A percentile compares a stretch with the other conserved stretches of the same genome.
These are phyloP conservation scores for Xanthia icteritia DNA, from an alignment of 2,888 invertebrate species.

Conservation along the genomic window DNA sequence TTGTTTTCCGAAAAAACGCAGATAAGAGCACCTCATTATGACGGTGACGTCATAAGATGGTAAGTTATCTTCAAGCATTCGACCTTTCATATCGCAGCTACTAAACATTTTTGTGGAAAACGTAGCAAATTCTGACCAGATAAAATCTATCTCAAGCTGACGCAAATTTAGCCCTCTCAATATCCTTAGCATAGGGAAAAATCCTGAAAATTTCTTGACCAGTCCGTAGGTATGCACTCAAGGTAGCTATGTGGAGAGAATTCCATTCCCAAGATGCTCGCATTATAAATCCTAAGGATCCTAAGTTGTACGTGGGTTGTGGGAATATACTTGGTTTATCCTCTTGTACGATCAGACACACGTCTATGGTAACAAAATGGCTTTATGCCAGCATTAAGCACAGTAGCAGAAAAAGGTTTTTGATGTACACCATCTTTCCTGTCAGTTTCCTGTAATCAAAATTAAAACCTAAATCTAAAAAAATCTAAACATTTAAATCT, in stretches of 20 bases:
- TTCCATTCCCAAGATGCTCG: slow-evolving; percentile 38
- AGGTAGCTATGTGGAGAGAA: slow-evolving; percentile 46
- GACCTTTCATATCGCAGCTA: neutral
- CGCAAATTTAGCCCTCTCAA: slow-evolving; percentile 21
- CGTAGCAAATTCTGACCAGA: slow-evolving; percentile 11
- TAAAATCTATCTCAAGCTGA: slow-evolving; percentile 28
- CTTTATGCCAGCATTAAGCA: neutral
- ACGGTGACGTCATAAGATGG: too few relatives aligned
- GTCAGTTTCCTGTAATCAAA: too few relatives aligned
- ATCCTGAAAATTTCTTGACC: slow-evolving; percentile 43
- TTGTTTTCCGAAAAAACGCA: too few relatives aligned
- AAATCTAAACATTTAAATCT: too few relatives aligned
- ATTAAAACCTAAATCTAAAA: too few relatives aligned
- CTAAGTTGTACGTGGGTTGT: slow-evolving; percentile 26
- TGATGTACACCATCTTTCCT: too few relatives aligned
- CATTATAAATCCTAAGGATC: slow-evolving; percentile 54
- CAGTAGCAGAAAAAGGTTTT: neutral
- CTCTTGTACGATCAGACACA: neutral
- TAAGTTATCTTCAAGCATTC: neutral
- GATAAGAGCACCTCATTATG: too few relatives aligned
- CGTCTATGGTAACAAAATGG: neutral
- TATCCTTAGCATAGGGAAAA: slow-evolving; percentile 41
- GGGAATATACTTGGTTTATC: neutral
- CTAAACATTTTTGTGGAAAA: slow-evolving; percentile 28
- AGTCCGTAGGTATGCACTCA: slow-evolving; percentile 37